Percentiles rank a stretch among this genome's conserved stretches.
These are phyloP conservation scores for Emmelina monodactyla DNA, from an alignment of 2,888 invertebrate species.

Conservation along the genomic window DNA sequence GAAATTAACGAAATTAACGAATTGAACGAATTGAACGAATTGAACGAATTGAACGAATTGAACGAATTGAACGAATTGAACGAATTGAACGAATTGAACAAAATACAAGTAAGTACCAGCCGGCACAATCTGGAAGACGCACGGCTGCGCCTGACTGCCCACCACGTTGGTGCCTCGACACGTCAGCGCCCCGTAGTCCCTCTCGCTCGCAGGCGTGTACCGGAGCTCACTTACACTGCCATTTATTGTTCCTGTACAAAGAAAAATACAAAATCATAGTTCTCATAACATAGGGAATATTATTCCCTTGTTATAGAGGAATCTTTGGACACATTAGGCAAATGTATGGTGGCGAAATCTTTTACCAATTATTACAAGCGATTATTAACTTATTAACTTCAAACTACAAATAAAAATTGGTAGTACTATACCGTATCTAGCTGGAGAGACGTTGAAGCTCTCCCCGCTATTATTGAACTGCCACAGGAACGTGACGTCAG, in stretches of 20 bases:
- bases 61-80: no score
- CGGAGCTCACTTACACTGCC: constrained; percentile 80
- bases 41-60: no score
- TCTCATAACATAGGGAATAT: no score
- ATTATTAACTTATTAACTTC: background rate
- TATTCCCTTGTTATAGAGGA: background rate
- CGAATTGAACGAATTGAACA: no score
- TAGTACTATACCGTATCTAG: constrained; percentile 49
- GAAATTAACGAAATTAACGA: no score
- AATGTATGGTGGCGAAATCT: background rate
- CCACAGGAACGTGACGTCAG: constrained; percentile 86
- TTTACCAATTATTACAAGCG: no score
- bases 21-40: no score
- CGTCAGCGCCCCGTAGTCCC: constrained; percentile 87
- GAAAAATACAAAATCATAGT: background rate
- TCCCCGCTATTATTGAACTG: constrained; percentile 91
- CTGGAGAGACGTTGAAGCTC: constrained; percentile 83
- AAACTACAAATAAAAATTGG: background rate
- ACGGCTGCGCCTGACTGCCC: constrained; percentile 84
- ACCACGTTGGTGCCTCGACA: constrained; percentile 86
- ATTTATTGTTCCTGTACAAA: constrained; percentile 39
- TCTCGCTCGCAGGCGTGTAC: constrained; percentile 85
- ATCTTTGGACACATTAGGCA: background rate
- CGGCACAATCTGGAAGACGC: constrained; percentile 88
- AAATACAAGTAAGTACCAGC: constrained; percentile 78